Evolutionary conservation across 2,113 vertebrate species (phyloP), one percentile per base, ranked within the genome.

Genomic region (Pelusios castaneus): DNA sequence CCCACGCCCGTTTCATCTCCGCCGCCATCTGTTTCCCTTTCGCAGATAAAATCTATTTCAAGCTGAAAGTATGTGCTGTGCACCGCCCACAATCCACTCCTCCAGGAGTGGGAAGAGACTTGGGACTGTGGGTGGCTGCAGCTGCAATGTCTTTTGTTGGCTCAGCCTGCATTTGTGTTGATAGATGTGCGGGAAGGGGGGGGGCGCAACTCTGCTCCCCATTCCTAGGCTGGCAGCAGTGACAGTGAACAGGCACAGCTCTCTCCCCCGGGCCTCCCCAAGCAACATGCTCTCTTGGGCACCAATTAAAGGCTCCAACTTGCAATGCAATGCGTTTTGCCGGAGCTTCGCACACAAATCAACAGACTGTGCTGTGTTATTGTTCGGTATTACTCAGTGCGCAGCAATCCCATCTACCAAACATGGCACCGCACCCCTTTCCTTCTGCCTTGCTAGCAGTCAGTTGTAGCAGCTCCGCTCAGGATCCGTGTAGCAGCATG

Each of bases 1-100:
- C 70, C 49, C 2, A 2, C 43, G 38, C 17, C 60, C 1, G 10
- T 51, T 13, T 80, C 83, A 43, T 58, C 89, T 79, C 82, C 82
- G 43, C 56, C 89, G 10, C 90, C 90, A 88, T 87, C 96, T 96
- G 94, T 63, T 97, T 94, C 86, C 94, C 92, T 89, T 94, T 79
- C 81, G 63, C 94, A 95, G 94, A 94, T 89, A 94, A 95, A 87
- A 96, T 94, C 95, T 95, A 82, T 94, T 97, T 94, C 49, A 70
- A 67, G 94, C 81, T 84, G 89, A 60, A 95, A 93, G 88, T 47
- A 75, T n/a, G 89, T 0, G 1, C 54, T 58, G 52, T 1, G 1
- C 60, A 63, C 25, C 45, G 45, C 91, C 91, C 80, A 70, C 3
- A 43, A 80, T 52, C 1, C 7, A 25, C 85, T 95, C 92, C 93